A percentile compares a stretch with the other conserved stretches of the same genome.
Conservation (phyloP, 2,113 vertebrate genomes). For the Rhynchopsitta pachyrhyncha region DNA sequence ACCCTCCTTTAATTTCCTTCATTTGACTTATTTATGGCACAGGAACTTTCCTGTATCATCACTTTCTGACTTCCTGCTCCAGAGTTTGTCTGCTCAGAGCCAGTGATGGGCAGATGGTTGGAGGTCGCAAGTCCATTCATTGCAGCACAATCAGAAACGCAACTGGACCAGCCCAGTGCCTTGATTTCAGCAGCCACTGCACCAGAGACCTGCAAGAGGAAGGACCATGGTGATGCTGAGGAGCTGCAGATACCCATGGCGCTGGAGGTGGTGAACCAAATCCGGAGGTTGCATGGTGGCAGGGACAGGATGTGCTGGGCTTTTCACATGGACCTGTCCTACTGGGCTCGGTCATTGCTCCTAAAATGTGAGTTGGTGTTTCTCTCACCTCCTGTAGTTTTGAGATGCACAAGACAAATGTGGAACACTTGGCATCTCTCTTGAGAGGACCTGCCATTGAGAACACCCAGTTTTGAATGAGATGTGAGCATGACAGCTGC, state of each 20-base stretch:
- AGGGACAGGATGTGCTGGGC: neutral
- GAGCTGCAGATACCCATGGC: neutral
- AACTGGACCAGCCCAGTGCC: accelerated
- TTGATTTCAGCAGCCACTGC: neutral
- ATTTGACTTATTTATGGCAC: neutral
- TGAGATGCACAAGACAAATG: neutral
- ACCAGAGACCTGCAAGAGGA: neutral
- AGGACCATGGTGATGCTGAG: neutral
- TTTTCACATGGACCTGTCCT: accelerated
- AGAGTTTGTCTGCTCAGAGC: neutral
- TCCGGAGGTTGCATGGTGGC: accelerated
- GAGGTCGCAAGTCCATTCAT: neutral
- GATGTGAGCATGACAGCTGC: neutral
- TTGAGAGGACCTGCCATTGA: neutral
- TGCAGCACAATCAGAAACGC: neutral
- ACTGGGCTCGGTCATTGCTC: neutral
- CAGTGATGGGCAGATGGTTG: accelerated
- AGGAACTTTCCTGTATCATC: neutral
- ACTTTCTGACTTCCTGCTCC: neutral
- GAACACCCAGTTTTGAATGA: neutral
- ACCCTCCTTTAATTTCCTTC: neutral
- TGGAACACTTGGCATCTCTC: neutral
- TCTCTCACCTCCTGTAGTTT: neutral
- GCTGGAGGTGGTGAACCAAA: neutral
- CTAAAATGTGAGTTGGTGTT: neutral